phyloP scores from a whole-genome alignment of 2,113 vertebrate species.

The Campylomormyrus tamandua region DNA sequence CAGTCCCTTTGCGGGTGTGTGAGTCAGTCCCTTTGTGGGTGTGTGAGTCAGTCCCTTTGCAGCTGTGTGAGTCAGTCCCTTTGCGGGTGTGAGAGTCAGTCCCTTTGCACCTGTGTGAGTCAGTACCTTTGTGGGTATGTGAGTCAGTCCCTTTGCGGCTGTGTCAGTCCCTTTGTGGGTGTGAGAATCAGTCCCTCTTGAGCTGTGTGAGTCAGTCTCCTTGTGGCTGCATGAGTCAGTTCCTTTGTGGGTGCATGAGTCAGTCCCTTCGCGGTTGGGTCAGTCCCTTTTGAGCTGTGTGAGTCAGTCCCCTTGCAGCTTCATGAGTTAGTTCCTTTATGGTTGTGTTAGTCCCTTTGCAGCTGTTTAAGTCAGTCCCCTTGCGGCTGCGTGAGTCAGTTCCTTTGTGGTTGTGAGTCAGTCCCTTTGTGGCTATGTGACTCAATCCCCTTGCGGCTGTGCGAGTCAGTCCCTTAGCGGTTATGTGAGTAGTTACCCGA shows the following conservation, averaged over 20 bases:
- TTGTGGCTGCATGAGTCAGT: no score
- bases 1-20: not conserved
- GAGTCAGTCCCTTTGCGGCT: not conserved
- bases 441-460: no score
- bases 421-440: no score
- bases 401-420: not conserved
- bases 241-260: no score
- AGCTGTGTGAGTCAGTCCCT: not conserved
- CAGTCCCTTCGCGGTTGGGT: no score
- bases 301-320: no score
- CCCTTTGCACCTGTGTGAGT: not conserved
- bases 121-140: not conserved
- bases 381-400: not conserved
- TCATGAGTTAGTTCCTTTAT: no score
- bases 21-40: not conserved
- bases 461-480: not conserved
- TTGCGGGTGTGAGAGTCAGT: not conserved
- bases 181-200: not conserved
- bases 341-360: not conserved
- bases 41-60: not conserved
- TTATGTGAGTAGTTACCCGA: not conserved
- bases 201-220: no score
- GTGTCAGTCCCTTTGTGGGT: no score
- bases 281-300: no score
- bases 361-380: not conserved